Base-by-base conservation (phyloP, 2,888 invertebrate genomes). In the Tortricodes alternella region DNA sequence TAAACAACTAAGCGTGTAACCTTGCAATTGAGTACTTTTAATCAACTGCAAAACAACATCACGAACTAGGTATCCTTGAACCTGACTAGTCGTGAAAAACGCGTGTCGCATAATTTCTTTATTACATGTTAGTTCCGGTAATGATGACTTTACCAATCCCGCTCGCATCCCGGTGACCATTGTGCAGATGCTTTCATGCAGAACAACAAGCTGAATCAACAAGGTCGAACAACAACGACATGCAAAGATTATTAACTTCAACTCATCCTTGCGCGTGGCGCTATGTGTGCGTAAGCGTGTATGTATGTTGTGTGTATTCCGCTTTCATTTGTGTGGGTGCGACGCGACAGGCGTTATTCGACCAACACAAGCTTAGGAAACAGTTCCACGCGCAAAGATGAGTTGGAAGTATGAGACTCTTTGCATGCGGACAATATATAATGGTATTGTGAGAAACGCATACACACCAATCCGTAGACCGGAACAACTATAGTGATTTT, bases 141-240 rank as follows among this genome's bases (percentile, higher is more conserved):
- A 39, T 39, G 64, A 75, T 78, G 77, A 78, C 68, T 72, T 63
- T 38, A 51, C 56, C 58, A 66, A 69, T 68, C 67, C 73, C 73
- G 69, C 66, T 68, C 67, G 69, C 64, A 67, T 60, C 61, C 64
- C 68, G 67, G 61, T 63, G 53, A 59, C 58, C 69, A 83, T 83
- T 84, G 78, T 85, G 59, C 62, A 61, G 58, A 69, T 65, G 76
- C 79, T 82, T 77, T 80, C 80, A 78, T 73, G 85, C 80, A 74
- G 77, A 83, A 84, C 84, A 71, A 70, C 66, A 66, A 64, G 67
- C 68, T 73, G 80, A 78, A 82, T 78, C 71, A 76, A 73, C 83
- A 83, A 85, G 84, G 85, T 74, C 83, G 64, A 60, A 63, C 62
- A 65, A 64, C 59, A 58, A 62, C 46, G 53, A 48, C 50, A 51